Evolutionary conservation across 2,888 invertebrate genomes (phyloP).

Genomic region (Cryptocephalus moraei): DNA sequence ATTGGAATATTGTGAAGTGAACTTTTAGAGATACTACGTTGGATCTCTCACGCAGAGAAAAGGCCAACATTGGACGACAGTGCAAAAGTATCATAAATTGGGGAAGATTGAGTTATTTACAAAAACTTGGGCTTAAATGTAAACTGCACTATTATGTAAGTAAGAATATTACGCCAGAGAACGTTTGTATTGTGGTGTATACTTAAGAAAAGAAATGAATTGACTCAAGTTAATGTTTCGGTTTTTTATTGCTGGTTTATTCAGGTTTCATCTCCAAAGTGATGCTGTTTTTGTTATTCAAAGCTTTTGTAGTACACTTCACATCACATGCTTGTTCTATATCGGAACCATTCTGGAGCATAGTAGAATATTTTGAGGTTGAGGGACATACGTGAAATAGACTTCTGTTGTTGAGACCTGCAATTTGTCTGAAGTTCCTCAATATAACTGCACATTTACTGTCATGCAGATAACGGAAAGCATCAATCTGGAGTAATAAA

Average conservation of each 20-base stretch:
- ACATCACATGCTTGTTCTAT: not conserved
- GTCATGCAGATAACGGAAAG: not conserved
- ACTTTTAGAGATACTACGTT: slow-evolving; percentile 26
- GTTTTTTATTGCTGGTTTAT: too few relatives aligned
- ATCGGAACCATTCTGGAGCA: not conserved
- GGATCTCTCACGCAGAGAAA: slow-evolving; percentile 38
- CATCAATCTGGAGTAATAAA: not conserved
- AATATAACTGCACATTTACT: not conserved
- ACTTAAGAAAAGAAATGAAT: slow-evolving; percentile 15
- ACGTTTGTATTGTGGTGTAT: slow-evolving; percentile 62
- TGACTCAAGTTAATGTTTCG: too few relatives aligned
- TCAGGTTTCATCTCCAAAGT: too few relatives aligned
- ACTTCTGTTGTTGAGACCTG: not conserved
- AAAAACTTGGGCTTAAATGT: slow-evolving; percentile 47
- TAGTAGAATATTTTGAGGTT: not conserved
- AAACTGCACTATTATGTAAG: slow-evolving; percentile 57
- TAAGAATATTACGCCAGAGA: slow-evolving; percentile 59
- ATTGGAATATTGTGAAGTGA: not conserved
- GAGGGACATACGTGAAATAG: not conserved
- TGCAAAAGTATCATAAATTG: slow-evolving; percentile 72
- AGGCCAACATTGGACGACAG: slow-evolving; percentile 55
- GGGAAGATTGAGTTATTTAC: slow-evolving; percentile 57
- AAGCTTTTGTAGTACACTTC: not conserved
- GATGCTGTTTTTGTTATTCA: too few relatives aligned
- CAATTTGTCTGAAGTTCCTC: not conserved